Base-by-base conservation (phyloP, 2,888 invertebrate genomes). In the Watsonalla binaria region DNA sequence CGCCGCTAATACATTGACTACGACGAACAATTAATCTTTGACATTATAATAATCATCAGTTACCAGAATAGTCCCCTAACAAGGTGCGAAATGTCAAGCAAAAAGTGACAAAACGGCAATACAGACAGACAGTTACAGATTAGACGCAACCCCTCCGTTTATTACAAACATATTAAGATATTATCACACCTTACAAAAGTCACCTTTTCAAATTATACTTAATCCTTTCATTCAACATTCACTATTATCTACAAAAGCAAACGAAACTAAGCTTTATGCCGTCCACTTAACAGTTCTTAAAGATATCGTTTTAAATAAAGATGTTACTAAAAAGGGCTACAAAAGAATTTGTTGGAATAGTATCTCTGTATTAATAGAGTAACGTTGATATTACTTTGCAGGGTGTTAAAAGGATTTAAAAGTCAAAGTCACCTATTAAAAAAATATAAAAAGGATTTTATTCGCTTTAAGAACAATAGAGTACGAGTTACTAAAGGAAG, bases 161-260 rank as follows among this genome's bases (percentile, higher is more conserved):
- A 85, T 86, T 80, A 84, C 76, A 86, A 83, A 76, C 82, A 84
- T 83, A 90, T 90, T 87, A 89, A 88, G 87, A 89, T 88, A 86
- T 86, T 77, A 89, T 90, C 88, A 72, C 66, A 46, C 56, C 58
- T 68, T 78, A 72, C 74, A 86, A 85, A 85, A 82, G 68, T 72
- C 61, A 67, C 71, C 81, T 82, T 81, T 80, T 84, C 77, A 82
- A 78, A 82, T 79, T 66, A 69, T 68, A 72, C 72, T 76, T 84
- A 88, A 88, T 88, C 87, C 87, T 79, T 80, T 80, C 68, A 78
- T 83, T 80, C 74, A 69, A 62, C 55, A 49, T 49, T 49, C 49
- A 49, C 49, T 9, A 14, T 48, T 37, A 57, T 63, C 62, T 61
- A 57, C 62, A 60, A 68, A 66, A 62, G 57, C 64, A 68, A 5